phyloP scores from a whole-genome alignment of 1,140 invertebrate species.

The Drosophila fuyamai region DNA sequence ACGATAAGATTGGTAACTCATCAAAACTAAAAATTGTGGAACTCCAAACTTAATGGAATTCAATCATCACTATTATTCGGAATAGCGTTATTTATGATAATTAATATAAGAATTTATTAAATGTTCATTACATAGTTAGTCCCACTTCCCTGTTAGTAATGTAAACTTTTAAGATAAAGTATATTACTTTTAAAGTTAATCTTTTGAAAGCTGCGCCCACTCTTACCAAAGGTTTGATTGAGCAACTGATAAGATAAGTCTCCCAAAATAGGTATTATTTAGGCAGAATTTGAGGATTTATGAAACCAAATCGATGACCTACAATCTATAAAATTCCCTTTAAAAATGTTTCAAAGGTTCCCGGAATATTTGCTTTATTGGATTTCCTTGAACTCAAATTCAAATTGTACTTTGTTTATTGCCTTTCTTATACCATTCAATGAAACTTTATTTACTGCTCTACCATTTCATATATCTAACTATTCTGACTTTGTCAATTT shows the following conservation, averaged over 20 bases:
- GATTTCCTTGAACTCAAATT: not conserved
- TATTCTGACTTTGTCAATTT: not conserved
- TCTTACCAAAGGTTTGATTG: not conserved
- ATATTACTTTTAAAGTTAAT: constrained; percentile 7
- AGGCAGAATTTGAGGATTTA: constrained; percentile 2
- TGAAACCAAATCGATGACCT: not conserved
- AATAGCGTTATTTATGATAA: no score
- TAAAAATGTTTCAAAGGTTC: constrained; percentile 7
- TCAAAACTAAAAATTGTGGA: no score
- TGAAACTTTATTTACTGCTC: not conserved
- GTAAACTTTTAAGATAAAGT: not conserved
- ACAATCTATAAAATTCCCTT: not conserved
- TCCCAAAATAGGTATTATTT: constrained; percentile 3
- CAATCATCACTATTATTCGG: no score
- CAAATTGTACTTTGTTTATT: not conserved
- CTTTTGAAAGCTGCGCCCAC: not conserved
- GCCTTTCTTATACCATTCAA: not conserved
- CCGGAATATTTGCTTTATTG: constrained; percentile 6
- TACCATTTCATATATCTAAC: not conserved
- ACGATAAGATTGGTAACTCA: no score
- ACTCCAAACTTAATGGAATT: no score
- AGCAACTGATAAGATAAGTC: constrained; percentile 6
- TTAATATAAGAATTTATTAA: no score
- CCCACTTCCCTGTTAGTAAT: no score
- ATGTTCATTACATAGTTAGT: no score